Base-by-base conservation (phyloP, 2,113 vertebrate species). In the Numenius arquata region DNA sequence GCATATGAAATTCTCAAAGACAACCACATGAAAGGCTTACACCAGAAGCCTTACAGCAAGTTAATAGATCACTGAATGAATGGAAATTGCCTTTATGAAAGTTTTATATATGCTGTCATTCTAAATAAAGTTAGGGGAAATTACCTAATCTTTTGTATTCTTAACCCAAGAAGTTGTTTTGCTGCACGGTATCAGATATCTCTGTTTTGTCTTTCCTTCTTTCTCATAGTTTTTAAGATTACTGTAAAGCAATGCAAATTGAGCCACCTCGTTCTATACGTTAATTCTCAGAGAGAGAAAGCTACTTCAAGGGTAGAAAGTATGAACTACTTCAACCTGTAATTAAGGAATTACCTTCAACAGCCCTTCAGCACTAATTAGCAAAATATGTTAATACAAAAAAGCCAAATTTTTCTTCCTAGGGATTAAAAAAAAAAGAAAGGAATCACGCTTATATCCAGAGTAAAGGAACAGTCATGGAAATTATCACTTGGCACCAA, bases 31-130 rank as follows among this genome's bases (percentile, higher is more conserved):
- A 95, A 92, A 95, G 87, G n/a, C 68, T 89, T 59, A 67, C 9
- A 89, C 23, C 59, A 67, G 47, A 84, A 82, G 59, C 79, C 56
- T 95, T 84, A 81, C 84, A 97, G 85, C 45, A 92, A 90, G 61
- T 75, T 89, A 91, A 81, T 3, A 93, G 36, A 78, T 78, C 70
- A 56, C 30, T 58, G 61, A 88, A 95, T 38, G 45, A 55, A 91
- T 25, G 58, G 53, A 93, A 94, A 96, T 58, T 58, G 45, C 36
- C 48, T 79, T 75, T 85, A 93, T 76, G 52, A 67, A 94, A 94
- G 40, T 95, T 94, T 96, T 76, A 82, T 73, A 76, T 34, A 88
- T 8, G 21, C 66, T 94, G 56, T 52, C 70, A 72, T 48, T 86
- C 66, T 21, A 87, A 84, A 95, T 62, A 47, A 82, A 78, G 66